Conservation (phyloP, 1,140 invertebrate genomes). For the Zaprionus capensis region DNA sequence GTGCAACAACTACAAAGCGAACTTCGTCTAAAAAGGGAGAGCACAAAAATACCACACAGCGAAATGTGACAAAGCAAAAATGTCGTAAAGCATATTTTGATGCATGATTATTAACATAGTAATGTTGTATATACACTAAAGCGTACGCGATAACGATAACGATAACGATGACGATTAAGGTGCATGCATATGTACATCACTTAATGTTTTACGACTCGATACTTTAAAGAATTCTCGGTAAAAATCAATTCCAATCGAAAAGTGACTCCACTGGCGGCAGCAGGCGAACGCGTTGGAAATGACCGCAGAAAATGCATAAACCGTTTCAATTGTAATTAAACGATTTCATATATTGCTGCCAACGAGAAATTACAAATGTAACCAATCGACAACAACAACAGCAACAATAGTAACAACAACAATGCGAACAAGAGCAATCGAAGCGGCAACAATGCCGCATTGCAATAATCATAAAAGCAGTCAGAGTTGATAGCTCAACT, state of each 20-base stretch:
- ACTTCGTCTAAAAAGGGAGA: not conserved
- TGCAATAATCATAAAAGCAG: constrained; percentile 52
- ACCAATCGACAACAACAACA: constrained; percentile 27
- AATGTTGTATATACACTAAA: not conserved
- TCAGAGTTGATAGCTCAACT: constrained; percentile 13
- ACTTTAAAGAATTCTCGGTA: constrained; percentile 40
- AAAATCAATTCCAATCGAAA: constrained; percentile 8
- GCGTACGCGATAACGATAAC: not conserved
- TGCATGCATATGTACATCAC: constrained; percentile 1
- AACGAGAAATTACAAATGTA: constrained; percentile 47
- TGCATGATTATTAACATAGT: constrained; percentile 37
- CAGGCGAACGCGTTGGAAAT: constrained; percentile 34
- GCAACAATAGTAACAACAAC: constrained; percentile 8
- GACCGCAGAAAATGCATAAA: constrained; percentile 47
- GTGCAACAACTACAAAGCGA: not conserved
- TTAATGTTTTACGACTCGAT: constrained; percentile 23
- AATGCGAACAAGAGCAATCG: not conserved
- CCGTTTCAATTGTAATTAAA: constrained; percentile 53
- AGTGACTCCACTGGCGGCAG: constrained; percentile 17
- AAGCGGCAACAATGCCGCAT: constrained; percentile 25
- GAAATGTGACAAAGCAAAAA: constrained; percentile 24
- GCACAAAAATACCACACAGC: constrained; percentile 1
- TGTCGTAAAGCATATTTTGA: constrained; percentile 20
- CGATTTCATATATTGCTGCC: constrained; percentile 44
- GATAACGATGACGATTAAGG: constrained; percentile 27